phyloP scores from a whole-genome alignment of 2,888 invertebrate species.

The Hirtodrosophila confusa region DNA sequence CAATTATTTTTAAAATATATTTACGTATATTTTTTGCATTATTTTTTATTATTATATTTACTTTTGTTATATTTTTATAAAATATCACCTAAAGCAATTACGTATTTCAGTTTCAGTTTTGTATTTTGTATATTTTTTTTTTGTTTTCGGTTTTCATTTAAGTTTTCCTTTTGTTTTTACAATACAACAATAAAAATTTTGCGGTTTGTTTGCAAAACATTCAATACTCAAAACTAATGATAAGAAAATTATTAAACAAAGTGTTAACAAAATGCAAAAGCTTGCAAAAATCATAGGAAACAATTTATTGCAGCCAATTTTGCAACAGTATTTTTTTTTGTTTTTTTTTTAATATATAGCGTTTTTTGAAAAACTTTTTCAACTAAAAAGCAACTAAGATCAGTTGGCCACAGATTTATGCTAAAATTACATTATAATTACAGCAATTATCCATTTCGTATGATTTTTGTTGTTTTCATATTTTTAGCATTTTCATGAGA shows the following conservation, averaged over 20 bases:
- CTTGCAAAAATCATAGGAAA: conserved; percentile 79
- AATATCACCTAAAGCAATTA: conserved; percentile 83
- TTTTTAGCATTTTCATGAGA: conserved; percentile 67
- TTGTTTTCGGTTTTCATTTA: conserved; percentile 41
- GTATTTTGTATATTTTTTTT: conserved; percentile 47
- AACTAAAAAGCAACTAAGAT: conserved; percentile 75
- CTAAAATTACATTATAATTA: conserved; percentile 74
- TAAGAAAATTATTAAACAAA: conserved; percentile 67
- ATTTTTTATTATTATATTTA: conserved; percentile 57
- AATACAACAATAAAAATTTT: conserved; percentile 68
- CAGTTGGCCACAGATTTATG: conserved; percentile 63
- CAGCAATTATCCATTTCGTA: conserved; percentile 54
- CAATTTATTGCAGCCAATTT: conserved; percentile 62
- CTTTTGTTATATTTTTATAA: conserved; percentile 73
- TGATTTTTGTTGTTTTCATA: conserved; percentile 52
- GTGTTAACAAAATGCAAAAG: conserved; percentile 72
- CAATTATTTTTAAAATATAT: conserved; percentile 64
- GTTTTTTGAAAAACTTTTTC: conserved; percentile 39
- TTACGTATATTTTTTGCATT: conserved; percentile 55
- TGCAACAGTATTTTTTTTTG: conserved; percentile 47
- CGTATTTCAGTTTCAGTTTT: conserved; percentile 83
- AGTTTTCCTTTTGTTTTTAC: conserved; percentile 52
- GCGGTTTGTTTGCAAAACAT: conserved; percentile 60
- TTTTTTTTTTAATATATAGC: conserved; percentile 36
- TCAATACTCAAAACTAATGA: conserved; percentile 62